Base-by-base conservation (phyloP, 2,113 vertebrate genomes). In the Aspidoscelis tigris region DNA sequence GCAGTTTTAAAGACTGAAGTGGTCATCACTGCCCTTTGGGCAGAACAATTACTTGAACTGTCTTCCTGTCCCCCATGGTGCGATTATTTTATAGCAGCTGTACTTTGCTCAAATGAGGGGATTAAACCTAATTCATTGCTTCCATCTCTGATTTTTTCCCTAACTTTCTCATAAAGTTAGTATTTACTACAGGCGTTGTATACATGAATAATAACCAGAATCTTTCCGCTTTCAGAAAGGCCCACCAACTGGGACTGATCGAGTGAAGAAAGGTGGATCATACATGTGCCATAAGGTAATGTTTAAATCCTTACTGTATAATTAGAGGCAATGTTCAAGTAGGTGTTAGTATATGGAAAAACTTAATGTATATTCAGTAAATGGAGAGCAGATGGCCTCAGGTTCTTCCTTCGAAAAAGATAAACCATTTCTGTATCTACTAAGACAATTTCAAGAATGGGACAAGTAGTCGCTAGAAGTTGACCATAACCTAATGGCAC, bases 261-360 rank as follows among this genome's bases (percentile, higher is more conserved):
- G 95, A 75, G 99, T 99, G 91, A 99, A 99, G 95, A 99, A 99
- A 87, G 99, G 99, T 61, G 99, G 99, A 53, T 99, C 99, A 61
- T 99, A 99, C 83, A 99, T 99, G 99, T 99, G 99, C 93, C 98
- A 99, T 81, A 98, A 98, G 98, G 99, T 99, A 91, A 94, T 1
- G 81, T n/a, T 2, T 1, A 64, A 24, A 71, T 11, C 9, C 64
- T 3, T 53, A 16, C 3, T 4, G 2, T 5, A 12, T 0, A 21
- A 53, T 12, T 3, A 18, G 3, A 7, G 7, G 14, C 16, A 33
- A 4, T 81, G 47, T 1, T 2, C 14, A 68, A 4, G 5, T 11
- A 39, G 2, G 53, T 71, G 6, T 53, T 76, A 41, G 5, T 33
- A 43, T 76, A 21, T 26, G n/a, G 16, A 76, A n/a, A 12, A 53